Percentiles rank a stretch among this genome's conserved stretches.
Conservation (phyloP, 1,140 invertebrate species). For the Drosophila rufa region DNA sequence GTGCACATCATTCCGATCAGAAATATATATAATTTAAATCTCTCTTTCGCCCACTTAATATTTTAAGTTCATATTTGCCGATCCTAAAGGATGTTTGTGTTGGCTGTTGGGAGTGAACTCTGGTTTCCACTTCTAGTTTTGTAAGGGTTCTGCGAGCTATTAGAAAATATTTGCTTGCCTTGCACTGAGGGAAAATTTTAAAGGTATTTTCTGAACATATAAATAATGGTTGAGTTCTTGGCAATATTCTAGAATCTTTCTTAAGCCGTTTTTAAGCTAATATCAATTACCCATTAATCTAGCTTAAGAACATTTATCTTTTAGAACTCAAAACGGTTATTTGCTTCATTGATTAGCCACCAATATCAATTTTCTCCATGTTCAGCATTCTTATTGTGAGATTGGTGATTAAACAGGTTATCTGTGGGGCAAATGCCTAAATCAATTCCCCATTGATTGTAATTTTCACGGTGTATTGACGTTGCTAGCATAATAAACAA, state of each 20-base stretch:
- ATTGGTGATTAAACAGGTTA: slow-evolving; percentile 25
- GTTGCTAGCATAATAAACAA: slow-evolving; percentile 69
- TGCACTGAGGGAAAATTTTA: slow-evolving; percentile 6
- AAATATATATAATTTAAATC: slow-evolving; percentile 39
- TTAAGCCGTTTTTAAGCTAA: too few species aligned
- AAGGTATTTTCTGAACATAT: too few species aligned
- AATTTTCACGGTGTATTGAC: slow-evolving; percentile 75
- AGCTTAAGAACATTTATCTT: too few species aligned
- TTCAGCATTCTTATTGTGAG: background rate
- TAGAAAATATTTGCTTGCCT: slow-evolving; percentile 36
- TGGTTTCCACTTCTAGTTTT: slow-evolving; percentile 48
- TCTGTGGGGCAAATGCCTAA: slow-evolving; percentile 27
- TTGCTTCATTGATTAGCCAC: slow-evolving; percentile 14
- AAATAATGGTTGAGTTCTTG: too few species aligned
- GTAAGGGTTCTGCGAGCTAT: slow-evolving; percentile 18
- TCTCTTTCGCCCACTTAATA: slow-evolving; percentile 16
- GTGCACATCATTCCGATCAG: slow-evolving; percentile 23
- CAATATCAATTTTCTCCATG: background rate
- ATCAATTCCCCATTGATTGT: slow-evolving; percentile 40
- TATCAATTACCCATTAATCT: too few species aligned
- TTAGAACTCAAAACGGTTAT: background rate
- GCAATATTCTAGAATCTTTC: too few species aligned
- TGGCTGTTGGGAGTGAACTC: slow-evolving; percentile 26
- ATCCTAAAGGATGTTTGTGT: slow-evolving; percentile 51
- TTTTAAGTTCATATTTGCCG: slow-evolving; percentile 26